Conservation (phyloP, 1,140 invertebrate species). For the Halotydeus destructor region DNA sequence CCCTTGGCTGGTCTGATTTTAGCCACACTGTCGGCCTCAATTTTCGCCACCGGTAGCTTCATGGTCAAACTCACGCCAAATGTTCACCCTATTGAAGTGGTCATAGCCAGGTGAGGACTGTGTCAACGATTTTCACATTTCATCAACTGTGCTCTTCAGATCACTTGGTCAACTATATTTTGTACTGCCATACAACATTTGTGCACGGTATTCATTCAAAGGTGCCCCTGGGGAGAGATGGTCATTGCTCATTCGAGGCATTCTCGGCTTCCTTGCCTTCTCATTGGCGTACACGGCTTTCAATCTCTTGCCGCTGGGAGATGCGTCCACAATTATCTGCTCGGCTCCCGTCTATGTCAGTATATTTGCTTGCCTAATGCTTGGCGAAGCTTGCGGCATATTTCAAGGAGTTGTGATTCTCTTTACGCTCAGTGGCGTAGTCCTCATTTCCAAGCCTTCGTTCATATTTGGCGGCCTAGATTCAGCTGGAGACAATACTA, state of each 20-base stretch:
- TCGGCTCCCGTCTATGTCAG: slow-evolving; percentile 34
- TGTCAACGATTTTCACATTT: not conserved
- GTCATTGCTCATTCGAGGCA: too few species aligned
- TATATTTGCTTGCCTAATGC: slow-evolving; percentile 30
- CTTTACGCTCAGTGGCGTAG: slow-evolving; percentile 28
- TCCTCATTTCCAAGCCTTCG: slow-evolving; percentile 29
- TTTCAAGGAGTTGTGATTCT: slow-evolving; percentile 28
- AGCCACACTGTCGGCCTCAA: too few species aligned
- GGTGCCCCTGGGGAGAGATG: too few species aligned
- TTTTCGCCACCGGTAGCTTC: too few species aligned
- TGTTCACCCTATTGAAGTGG: too few species aligned
- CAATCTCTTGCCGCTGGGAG: slow-evolving; percentile 29
- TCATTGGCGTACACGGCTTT: too few species aligned
- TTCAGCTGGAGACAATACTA: not conserved
- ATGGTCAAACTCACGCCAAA: too few species aligned
- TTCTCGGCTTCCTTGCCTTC: too few species aligned
- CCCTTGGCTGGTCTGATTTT: not conserved
- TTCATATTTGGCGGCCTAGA: slow-evolving; percentile 18
- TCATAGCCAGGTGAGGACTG: slow-evolving; percentile 1
- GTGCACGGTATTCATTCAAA: too few species aligned
- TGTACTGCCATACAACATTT: too few species aligned
- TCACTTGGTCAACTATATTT: not conserved
- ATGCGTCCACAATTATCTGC: slow-evolving; percentile 35
- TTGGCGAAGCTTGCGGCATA: slow-evolving; percentile 32
- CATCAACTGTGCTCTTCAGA: not conserved